phyloP scores from a whole-genome alignment of 2,797 vertebrate genomes.

The Sternarchorhynchus goeldii region DNA sequence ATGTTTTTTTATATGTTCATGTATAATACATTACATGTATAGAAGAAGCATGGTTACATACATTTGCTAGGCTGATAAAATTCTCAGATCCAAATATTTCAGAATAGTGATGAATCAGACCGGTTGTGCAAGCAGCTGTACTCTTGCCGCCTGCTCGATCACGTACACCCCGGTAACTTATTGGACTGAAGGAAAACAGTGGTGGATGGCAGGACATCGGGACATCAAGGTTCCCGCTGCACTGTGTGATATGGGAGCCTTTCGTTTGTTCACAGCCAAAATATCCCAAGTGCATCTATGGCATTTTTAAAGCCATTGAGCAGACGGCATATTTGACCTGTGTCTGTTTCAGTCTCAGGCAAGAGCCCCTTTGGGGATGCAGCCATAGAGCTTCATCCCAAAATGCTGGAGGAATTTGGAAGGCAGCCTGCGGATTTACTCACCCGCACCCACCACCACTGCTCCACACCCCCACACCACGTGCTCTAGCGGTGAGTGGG shows the following conservation, averaged over 20 bases:
- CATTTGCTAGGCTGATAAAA: too few relatives aligned
- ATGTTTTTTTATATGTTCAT: not conserved
- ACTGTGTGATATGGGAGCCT: not conserved
- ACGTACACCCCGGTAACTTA: not conserved
- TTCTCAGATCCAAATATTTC: too few relatives aligned
- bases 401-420: slow-evolving; percentile 42
- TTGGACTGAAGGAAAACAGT: not conserved
- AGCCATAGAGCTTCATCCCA: slow-evolving; percentile 20
- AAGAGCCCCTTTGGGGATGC: slow-evolving; percentile 8
- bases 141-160: not conserved
- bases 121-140: not conserved
- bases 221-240: not conserved
- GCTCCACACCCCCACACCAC: too few relatives aligned
- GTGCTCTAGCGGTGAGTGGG: not conserved
- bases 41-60: too few relatives aligned
- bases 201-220: not conserved
- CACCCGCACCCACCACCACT: not conserved
- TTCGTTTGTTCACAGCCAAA: not conserved
- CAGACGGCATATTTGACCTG: slow-evolving; percentile 19
- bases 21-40: too few relatives aligned
- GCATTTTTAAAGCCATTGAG: slow-evolving; percentile 11
- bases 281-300: slow-evolving; percentile 16
- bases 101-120: not conserved
- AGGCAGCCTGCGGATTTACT: slow-evolving; percentile 26
- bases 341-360: slow-evolving; percentile 20